A percentile compares a stretch with the other conserved stretches of the same genome.
Conservation (phyloP, 2,888 invertebrate genomes). For the Aspidiotus destructor region DNA sequence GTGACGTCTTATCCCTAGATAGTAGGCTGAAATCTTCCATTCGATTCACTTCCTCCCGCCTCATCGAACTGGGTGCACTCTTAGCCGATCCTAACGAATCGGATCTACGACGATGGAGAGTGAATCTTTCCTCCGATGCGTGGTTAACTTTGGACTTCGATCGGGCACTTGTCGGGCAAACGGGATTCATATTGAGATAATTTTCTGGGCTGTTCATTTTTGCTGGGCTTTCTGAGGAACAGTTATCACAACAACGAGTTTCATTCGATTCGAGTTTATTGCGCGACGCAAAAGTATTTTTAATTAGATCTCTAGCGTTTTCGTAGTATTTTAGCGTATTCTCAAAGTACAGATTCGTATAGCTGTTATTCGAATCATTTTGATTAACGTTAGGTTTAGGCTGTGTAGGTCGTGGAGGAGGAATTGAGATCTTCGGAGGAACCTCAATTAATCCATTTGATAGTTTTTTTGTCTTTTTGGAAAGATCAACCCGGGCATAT, state of each 20-base stretch:
- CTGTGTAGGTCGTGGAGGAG: not conserved
- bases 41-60: no score
- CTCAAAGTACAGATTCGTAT: conserved; percentile 56
- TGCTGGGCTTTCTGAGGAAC: not conserved
- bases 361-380: conserved; percentile 45
- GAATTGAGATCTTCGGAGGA: not conserved
- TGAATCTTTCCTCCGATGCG: not conserved
- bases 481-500: conserved; percentile 61
- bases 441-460: conserved; percentile 8
- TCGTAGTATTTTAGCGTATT: conserved; percentile 66
- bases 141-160: not conserved
- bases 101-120: not conserved
- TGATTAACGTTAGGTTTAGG: not conserved
- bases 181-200: conserved; percentile 5
- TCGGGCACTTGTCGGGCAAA: not conserved
- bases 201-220: not conserved
- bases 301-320: conserved; percentile 54
- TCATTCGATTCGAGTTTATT: not conserved
- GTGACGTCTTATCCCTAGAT: not conserved
- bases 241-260: not conserved
- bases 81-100: not conserved
- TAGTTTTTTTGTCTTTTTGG: conserved; percentile 47
- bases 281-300: not conserved
- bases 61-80: not conserved
- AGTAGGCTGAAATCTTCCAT: not conserved